Base-by-base conservation (phyloP, 2,797 vertebrate species). In the Ibycter americanus region DNA sequence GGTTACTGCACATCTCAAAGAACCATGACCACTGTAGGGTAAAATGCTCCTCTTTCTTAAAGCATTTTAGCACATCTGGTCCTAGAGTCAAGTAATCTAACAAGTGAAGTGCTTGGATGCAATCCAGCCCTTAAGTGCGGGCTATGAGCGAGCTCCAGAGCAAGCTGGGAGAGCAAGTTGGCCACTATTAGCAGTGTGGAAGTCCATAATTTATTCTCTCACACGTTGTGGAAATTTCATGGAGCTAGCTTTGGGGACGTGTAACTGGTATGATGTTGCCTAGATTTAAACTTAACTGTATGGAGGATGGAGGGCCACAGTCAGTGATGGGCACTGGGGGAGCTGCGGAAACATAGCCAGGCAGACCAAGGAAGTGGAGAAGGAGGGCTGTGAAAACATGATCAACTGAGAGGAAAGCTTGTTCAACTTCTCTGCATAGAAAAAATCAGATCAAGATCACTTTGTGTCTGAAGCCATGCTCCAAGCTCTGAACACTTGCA, bases 61-160 rank as follows among this genome's bases (percentile, higher is more conserved):
- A 94, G 40, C 58, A 46, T 97, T 95, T 96, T 84, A 94, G 91
- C 83, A 96, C 96, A 97, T 96, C 96, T 96, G 95, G 89, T 97
- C 92, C 80, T 87, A 73, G 92, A 94, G 59, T 84, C 77, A 62
- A 87, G 68, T 92, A 93, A 87, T 90, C 80, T 72, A 90, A 81
- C 65, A 93, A 93, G 78, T 72, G 29, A 96, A 93, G 54, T 70
- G 77, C 70, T 95, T 96, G 96, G 92, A 96, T 72, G 62, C 42
- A 68, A 79, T 95, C 96, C 95, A 96, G 70, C 34, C 83, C 46
- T 72, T 84, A 92, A 96, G 83, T 94, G 86, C 87, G 58, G 86
- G 46, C 70, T 93, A 82, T 66, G 49, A 96, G 70, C 66, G 84
- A 94, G 46, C 68, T 90, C 89, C 91, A 65, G 49, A 91, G 72